Conservation (phyloP, 2,888 invertebrate genomes). For the Harpalus rufipes region DNA sequence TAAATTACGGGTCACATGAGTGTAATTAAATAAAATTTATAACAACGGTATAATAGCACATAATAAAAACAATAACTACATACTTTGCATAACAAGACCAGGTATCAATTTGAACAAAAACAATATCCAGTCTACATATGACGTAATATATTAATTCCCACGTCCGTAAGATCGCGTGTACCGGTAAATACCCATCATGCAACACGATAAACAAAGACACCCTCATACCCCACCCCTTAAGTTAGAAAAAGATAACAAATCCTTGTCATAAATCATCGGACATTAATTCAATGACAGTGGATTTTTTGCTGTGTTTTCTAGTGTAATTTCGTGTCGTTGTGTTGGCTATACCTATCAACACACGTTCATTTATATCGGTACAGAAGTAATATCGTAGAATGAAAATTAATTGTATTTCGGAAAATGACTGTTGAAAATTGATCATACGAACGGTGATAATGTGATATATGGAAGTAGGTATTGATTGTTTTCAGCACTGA, state of each 20-base stretch:
- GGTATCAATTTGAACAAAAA: conserved; percentile 56
- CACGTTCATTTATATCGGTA: conserved; percentile 53
- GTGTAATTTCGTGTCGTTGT: conserved; percentile 54
- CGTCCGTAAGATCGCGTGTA: conserved; percentile 60
- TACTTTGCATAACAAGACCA: conserved; percentile 33
- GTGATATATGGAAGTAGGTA: conserved; percentile 60
- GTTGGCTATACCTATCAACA: conserved; percentile 54
- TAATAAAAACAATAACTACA: conserved; percentile 39
- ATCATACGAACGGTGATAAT: conserved; percentile 57
- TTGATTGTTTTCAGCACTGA: conserved; percentile 53
- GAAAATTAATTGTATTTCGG: conserved; percentile 63
- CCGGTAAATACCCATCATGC: conserved; percentile 61
- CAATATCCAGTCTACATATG: conserved; percentile 53
- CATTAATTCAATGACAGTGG: conserved; percentile 63
- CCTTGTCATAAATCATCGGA: conserved; percentile 59
- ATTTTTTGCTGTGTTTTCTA: conserved; percentile 60
- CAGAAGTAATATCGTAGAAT: conserved; percentile 60
- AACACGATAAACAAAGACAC: conserved; percentile 41
- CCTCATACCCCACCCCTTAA: not conserved
- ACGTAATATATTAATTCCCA: conserved; percentile 61
- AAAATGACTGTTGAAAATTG: conserved; percentile 63
- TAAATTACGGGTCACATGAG: too few species aligned
- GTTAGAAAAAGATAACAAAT: conserved; percentile 29
- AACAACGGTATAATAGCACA: not conserved
- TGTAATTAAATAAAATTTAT: not conserved